Percentiles rank a stretch among this genome's conserved stretches.
Evolutionary conservation across 2,797 vertebrate species (phyloP).

Genomic region (Rhinophrynus dorsalis): DNA sequence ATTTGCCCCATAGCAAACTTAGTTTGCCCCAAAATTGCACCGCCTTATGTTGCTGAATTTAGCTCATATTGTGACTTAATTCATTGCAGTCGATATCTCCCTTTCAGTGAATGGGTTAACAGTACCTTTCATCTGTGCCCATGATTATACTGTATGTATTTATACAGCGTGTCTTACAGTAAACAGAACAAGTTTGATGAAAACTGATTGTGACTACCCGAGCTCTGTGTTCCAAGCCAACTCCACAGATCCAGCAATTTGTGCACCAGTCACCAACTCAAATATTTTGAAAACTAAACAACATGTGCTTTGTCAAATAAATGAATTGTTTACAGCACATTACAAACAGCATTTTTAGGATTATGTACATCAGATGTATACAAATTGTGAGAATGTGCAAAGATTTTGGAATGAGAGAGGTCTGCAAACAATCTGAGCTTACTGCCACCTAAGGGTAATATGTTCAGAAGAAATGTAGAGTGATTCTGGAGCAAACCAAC

Average conservation of each 20-base stretch:
- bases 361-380: slow-evolving; percentile 26
- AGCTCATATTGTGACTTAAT: too few species aligned
- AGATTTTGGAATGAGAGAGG: neutral
- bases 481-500: too few species aligned
- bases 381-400: neutral
- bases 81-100: too few species aligned
- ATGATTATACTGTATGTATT: neutral
- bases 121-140: slow-evolving; percentile 1
- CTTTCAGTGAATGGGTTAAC: slow-evolving; percentile 2
- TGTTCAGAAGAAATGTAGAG: too few species aligned
- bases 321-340: slow-evolving; percentile 17
- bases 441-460: slow-evolving; percentile 2
- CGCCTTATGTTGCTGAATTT: too few species aligned
- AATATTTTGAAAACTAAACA: neutral
- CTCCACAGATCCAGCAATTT: neutral
- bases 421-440: neutral
- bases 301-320: slow-evolving; percentile 1
- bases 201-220: slow-evolving; percentile 14
- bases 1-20: too few species aligned
- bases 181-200: slow-evolving; percentile 25
- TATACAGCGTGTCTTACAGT: neutral
- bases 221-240: neutral
- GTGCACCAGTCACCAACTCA: neutral
- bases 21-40: too few species aligned
- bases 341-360: slow-evolving; percentile 4